Evolutionary conservation across 2,888 invertebrate species (phyloP), one percentile per base, ranked within the genome.

Genomic region (Tipula vernalis): DNA sequence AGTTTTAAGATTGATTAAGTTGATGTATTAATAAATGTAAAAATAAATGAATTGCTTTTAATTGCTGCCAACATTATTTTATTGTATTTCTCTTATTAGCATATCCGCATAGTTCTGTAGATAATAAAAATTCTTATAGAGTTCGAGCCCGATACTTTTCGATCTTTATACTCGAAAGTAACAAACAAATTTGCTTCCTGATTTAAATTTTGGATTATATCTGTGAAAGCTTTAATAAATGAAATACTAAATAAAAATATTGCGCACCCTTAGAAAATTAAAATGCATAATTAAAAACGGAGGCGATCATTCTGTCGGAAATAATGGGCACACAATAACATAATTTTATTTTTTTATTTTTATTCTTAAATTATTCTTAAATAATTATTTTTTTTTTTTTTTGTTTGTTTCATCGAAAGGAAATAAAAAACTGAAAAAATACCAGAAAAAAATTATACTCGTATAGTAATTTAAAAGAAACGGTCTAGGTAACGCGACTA

Each of bases 281-380:
- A 71, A 71, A 71, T n/a, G n/a, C n/a, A n/a, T 71, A 71, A 71
- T 71, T 71, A 71, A 71, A 71, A 71, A 28, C 71, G 71, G 71
- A 71, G 71, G 71, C 71, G 71, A 71, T 71, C 71, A 71, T 57
- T 71, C 71, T 71, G 71, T 71, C 71, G 71, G 71, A 71, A 71
- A 71, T 71, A 71, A 71, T 71, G 71, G 71, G 71, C 71, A 28
- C 71, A 71, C 71, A 71, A 71, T 71, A 71, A 71, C 71, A 71
- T 71, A 71, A 71, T 71, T 71, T 57, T 15, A 44, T 44, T 57
- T 57, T 57, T 57, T 18, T 57, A 28, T 57, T 6, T 15, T 71
- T 71, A 71, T 71, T 71, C 71, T 71, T 28, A 71, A 71, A 71
- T 71, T 71, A 71, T 71, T 71, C 71, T 28, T 71, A 28, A 51